phyloP scores from a whole-genome alignment of 2,888 invertebrate species.

The Euzophera pinguis region DNA sequence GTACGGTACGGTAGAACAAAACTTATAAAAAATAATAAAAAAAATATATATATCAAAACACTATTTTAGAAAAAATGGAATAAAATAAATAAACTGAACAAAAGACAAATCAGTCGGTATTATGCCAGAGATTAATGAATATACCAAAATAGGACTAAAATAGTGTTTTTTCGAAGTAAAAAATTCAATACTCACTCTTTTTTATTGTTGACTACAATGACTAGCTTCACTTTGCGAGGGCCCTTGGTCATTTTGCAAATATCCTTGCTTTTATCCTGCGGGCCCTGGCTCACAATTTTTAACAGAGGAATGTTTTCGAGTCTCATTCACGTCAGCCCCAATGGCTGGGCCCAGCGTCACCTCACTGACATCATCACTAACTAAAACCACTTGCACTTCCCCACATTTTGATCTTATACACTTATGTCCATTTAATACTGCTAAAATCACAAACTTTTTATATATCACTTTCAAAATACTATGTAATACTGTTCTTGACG shows the following conservation, averaged over 20 bases:
- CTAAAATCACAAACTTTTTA: conserved; percentile 34
- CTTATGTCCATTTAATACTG: conserved; percentile 51
- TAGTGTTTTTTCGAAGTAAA: conserved; percentile 10
- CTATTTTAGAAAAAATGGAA: not conserved
- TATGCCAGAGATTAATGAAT: not conserved
- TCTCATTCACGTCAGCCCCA: conserved; percentile 51
- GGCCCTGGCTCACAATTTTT: conserved; percentile 76
- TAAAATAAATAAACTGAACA: not conserved
- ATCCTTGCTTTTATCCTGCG: conserved; percentile 64
- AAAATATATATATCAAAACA: not conserved
- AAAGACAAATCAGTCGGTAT: not conserved
- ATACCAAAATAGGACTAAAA: not conserved
- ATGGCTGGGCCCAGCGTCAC: conserved; percentile 54
- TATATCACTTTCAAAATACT: conserved; percentile 39
- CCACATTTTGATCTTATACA: conserved; percentile 47
- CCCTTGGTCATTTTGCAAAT: conserved; percentile 80
- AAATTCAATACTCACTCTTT: conserved; percentile 69
- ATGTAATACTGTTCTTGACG: conserved; percentile 27
- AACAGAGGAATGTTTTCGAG: conserved; percentile 73
- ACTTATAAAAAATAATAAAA: not conserved
- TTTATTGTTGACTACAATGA: conserved; percentile 81
- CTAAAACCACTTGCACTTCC: conserved; percentile 41
- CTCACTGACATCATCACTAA: conserved; percentile 60
- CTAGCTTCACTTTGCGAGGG: conserved; percentile 79
- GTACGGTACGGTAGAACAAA: not conserved